These are phyloP conservation scores for Pogoniulus pusillus DNA, from an alignment of 2,797 vertebrate species.

Conservation along the genomic window DNA sequence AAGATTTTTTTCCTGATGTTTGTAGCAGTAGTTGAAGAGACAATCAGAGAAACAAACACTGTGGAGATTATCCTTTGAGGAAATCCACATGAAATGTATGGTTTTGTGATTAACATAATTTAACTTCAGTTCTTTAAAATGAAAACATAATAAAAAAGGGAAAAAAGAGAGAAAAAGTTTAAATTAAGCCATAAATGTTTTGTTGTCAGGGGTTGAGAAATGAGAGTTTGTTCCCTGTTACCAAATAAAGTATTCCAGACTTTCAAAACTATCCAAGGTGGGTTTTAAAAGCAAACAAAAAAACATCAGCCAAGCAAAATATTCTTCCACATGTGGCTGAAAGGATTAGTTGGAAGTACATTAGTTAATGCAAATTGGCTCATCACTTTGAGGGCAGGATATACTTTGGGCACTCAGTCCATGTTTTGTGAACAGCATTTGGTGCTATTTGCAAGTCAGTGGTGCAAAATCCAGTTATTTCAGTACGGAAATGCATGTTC, in stretches of 20 bases:
- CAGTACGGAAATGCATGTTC: not conserved
- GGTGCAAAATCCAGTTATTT: not conserved
- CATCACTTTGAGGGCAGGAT: not conserved
- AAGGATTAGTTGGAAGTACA: no score
- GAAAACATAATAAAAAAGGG: not conserved
- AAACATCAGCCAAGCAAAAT: no score
- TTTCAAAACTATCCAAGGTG: no score
- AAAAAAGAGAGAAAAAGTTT: not conserved
- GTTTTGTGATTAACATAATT: not conserved
- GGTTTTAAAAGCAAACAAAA: no score
- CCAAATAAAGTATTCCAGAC: no score
- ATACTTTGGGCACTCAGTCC: not conserved
- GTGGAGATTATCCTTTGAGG: not conserved
- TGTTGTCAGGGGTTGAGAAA: no score
- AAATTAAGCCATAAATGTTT: not conserved
- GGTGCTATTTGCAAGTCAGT: not conserved
- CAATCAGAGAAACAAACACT: not conserved
- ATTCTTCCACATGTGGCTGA: no score
- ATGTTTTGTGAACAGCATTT: not conserved
- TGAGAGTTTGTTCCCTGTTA: no score
- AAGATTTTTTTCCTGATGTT: not conserved
- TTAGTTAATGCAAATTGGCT: not conserved
- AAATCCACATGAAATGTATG: not conserved
- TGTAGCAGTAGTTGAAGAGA: not conserved
- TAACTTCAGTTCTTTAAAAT: not conserved